Evolutionary conservation across 1,140 invertebrate species (phyloP).

Genomic region (Cyclina sinensis): DNA sequence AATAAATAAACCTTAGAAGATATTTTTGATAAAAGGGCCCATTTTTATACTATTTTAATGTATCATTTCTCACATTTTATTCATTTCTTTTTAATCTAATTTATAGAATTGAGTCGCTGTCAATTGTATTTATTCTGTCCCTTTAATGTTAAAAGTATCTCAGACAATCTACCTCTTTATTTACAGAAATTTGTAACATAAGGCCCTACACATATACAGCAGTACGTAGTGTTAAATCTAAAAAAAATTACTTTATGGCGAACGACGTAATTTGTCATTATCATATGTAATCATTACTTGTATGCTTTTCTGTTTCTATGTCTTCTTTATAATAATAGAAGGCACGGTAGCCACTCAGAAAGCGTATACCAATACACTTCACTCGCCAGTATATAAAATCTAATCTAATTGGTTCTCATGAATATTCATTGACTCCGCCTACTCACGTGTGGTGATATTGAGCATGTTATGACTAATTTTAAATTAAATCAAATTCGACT

Average conservation of each 20-base stretch:
- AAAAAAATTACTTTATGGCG: background rate
- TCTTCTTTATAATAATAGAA: conserved; percentile 42
- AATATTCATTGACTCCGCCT: conserved; percentile 51
- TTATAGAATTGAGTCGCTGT: no score
- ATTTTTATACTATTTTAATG: no score
- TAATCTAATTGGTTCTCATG: conserved; percentile 39
- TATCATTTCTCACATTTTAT: no score
- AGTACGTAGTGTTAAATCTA: background rate
- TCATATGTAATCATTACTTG: background rate
- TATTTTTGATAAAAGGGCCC: no score
- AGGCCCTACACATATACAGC: background rate
- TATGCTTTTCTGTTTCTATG: conserved; percentile 46
- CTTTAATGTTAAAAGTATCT: no score
- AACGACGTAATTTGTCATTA: background rate
- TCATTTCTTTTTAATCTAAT: no score
- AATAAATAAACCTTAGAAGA: background rate
- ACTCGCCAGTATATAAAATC: background rate
- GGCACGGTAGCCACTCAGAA: background rate
- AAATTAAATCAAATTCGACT: conserved; percentile 42
- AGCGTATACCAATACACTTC: conserved; percentile 1
- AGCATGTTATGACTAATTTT: conserved; percentile 38
- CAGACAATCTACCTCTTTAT: background rate
- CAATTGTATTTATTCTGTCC: no score
- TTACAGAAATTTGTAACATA: conserved; percentile 14
- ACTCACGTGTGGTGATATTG: conserved; percentile 19